Evolutionary conservation across 1,140 invertebrate species (phyloP).

Genomic region (Teleopsis dalmanni): DNA sequence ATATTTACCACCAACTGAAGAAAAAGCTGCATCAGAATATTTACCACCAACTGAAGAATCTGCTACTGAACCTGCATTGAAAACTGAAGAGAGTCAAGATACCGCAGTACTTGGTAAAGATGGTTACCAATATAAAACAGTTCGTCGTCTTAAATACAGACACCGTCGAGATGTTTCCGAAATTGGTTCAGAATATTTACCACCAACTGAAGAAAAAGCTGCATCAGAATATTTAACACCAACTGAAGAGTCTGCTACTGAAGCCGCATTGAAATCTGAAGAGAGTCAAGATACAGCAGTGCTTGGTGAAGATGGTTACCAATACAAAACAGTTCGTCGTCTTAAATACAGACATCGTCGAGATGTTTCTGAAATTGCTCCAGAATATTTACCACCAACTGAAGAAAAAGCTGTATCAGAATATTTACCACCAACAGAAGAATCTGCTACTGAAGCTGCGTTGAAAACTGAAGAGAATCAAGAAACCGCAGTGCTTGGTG

Average conservation of each 20-base stretch:
- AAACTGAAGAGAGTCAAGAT: slow-evolving; percentile 10
- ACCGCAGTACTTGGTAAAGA: slow-evolving; percentile 23
- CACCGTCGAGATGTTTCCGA: slow-evolving; percentile 29
- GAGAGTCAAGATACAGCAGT: too few species aligned
- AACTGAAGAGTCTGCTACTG: slow-evolving; percentile 12
- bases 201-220: slow-evolving; percentile 18
- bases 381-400: slow-evolving; percentile 19
- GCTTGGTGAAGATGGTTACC: slow-evolving; percentile 25
- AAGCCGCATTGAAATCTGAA: slow-evolving; percentile 12
- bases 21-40: slow-evolving; percentile 14
- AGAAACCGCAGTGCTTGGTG: slow-evolving; percentile 17
- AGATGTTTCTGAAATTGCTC: slow-evolving; percentile 12
- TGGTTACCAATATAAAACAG: slow-evolving; percentile 42
- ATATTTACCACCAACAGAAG: slow-evolving; percentile 18
- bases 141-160: slow-evolving; percentile 25
- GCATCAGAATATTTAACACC: slow-evolving; percentile 22
- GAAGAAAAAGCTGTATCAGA: slow-evolving; percentile 17
- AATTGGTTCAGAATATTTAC: slow-evolving; percentile 21
- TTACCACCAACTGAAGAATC: slow-evolving; percentile 21
- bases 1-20: slow-evolving; percentile 23
- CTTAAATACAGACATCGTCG: slow-evolving; percentile 20
- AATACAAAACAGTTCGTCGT: slow-evolving; percentile 27
- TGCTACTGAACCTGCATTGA: not conserved
- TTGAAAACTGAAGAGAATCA: slow-evolving; percentile 11
- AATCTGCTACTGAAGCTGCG: slow-evolving; percentile 6